These are phyloP conservation scores for Symphodus melops DNA, from an alignment of 2,113 vertebrate species.

Conservation along the genomic window DNA sequence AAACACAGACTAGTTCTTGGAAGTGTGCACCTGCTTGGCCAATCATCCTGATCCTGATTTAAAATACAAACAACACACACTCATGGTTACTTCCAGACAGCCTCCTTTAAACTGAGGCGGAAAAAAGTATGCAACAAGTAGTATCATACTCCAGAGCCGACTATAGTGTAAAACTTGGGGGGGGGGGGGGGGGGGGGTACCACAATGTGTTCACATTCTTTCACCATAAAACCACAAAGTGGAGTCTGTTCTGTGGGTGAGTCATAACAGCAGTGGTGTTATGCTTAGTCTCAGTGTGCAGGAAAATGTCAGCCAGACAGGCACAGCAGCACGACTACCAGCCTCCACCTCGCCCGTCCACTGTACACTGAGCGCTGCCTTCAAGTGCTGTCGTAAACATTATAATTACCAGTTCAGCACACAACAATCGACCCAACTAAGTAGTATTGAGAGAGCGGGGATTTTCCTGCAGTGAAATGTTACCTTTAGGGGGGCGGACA, in stretches of 20 bases:
- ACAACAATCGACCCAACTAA: conserved; percentile 56
- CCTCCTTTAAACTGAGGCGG: conserved; percentile 1
- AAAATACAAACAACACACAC: conserved; percentile 9
- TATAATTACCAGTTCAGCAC: conserved; percentile 74
- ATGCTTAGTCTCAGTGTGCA: conserved; percentile 78
- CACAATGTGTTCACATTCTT: conserved; percentile 75
- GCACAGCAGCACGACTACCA: conserved; percentile 69
- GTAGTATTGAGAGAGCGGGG: conserved; percentile 50
- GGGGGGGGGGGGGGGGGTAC: conserved; percentile 47
- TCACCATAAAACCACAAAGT: conserved; percentile 80
- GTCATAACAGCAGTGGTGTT: conserved; percentile 80
- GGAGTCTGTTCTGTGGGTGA: conserved; percentile 79
- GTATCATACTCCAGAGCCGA: conserved; percentile 26
- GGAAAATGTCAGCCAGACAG: conserved; percentile 79
- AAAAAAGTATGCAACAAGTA: conserved; percentile 49
- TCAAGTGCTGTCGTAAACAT: conserved; percentile 72
- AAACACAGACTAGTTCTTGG: neutral
- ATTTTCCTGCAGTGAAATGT: conserved; percentile 68
- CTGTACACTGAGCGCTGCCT: conserved; percentile 65
- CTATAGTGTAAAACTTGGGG: conserved; percentile 45
- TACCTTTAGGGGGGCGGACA: conserved; percentile 62
- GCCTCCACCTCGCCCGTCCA: conserved; percentile 61
- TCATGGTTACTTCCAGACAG: neutral
- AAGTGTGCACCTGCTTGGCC: no score
- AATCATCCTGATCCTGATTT: neutral